These are phyloP conservation scores for Hyposoter dolosus DNA, from an alignment of 2,888 invertebrate genomes.

Conservation along the genomic window DNA sequence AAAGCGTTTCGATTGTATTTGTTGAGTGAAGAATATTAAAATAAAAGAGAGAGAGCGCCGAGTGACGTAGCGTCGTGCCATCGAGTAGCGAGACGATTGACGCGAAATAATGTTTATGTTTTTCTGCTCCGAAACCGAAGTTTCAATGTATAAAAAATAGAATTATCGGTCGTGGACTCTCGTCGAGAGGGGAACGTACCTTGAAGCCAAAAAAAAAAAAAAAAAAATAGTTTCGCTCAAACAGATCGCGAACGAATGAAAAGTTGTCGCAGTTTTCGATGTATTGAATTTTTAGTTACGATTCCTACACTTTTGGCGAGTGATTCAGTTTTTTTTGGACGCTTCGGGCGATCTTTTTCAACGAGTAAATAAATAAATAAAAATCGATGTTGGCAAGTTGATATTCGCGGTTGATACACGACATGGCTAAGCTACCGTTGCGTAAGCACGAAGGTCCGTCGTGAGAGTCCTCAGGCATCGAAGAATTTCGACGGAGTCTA, in stretches of 20 bases:
- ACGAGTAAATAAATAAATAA: not conserved
- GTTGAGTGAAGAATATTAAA: slow-evolving; percentile 8
- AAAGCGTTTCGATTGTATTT: not conserved
- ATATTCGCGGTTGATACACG: not conserved
- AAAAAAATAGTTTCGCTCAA: not conserved
- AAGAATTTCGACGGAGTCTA: slow-evolving; percentile 7
- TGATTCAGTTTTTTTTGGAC: not conserved
- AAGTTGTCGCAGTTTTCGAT: not conserved
- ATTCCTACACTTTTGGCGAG: not conserved
- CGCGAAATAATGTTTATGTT: slow-evolving; percentile 8
- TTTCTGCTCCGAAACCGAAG: not conserved
- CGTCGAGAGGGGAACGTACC: not conserved
- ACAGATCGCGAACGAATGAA: not conserved
- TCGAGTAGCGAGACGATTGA: not conserved
- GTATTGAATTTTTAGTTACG: not conserved
- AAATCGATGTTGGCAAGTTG: not conserved
- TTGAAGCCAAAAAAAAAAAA: not conserved
- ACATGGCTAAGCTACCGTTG: slow-evolving; percentile 32
- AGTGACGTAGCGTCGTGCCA: slow-evolving; percentile 7
- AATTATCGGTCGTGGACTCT: not conserved
- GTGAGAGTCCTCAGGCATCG: slow-evolving; percentile 12
- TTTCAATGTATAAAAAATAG: not conserved
- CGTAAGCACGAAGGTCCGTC: slow-evolving; percentile 19
- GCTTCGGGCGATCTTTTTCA: not conserved
- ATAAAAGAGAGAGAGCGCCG: not conserved